These are phyloP conservation scores for Heliconius cydno DNA, from an alignment of 2,888 invertebrate species.

Conservation along the genomic window DNA sequence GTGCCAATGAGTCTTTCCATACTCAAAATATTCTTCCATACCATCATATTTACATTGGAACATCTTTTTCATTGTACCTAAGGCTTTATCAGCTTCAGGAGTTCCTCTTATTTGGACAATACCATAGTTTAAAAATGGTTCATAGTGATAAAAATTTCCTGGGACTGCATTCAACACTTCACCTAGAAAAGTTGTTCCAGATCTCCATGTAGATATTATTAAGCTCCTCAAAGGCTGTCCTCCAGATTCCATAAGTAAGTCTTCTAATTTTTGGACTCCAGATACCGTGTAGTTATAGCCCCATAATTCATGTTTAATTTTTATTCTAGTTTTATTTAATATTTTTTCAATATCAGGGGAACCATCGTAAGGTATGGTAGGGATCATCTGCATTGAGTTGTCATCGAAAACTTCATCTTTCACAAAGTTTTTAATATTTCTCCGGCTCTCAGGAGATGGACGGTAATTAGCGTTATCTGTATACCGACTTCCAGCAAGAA, in stretches of 20 bases:
- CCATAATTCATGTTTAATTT: slow-evolving; percentile 70
- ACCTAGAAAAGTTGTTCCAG: slow-evolving; percentile 95
- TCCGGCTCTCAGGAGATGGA: slow-evolving; percentile 72
- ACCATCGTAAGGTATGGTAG: slow-evolving; percentile 71
- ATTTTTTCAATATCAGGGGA: slow-evolving; percentile 70
- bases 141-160: slow-evolving; percentile 95
- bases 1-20: slow-evolving; percentile 89
- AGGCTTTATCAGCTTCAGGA: slow-evolving; percentile 86
- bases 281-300: slow-evolving; percentile 70
- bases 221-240: slow-evolving; percentile 90
- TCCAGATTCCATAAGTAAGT: slow-evolving; percentile 87
- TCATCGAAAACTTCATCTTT: slow-evolving; percentile 84
- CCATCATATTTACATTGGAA: slow-evolving; percentile 90
- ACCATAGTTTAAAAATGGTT: slow-evolving; percentile 92
- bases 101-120: slow-evolving; percentile 91
- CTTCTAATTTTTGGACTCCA: slow-evolving; percentile 82
- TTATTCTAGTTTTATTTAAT: slow-evolving; percentile 67
- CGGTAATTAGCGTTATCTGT: slow-evolving; percentile 80
- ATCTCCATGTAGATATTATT: slow-evolving; percentile 94
- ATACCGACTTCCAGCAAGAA: slow-evolving; percentile 82
- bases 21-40: slow-evolving; percentile 90
- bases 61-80: slow-evolving; percentile 87
- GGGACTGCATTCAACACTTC: slow-evolving; percentile 93
- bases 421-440: slow-evolving; percentile 79
- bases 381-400: slow-evolving; percentile 59